Evolutionary conservation across 1,140 invertebrate genomes (phyloP).

Genomic region (Pinna nobilis): DNA sequence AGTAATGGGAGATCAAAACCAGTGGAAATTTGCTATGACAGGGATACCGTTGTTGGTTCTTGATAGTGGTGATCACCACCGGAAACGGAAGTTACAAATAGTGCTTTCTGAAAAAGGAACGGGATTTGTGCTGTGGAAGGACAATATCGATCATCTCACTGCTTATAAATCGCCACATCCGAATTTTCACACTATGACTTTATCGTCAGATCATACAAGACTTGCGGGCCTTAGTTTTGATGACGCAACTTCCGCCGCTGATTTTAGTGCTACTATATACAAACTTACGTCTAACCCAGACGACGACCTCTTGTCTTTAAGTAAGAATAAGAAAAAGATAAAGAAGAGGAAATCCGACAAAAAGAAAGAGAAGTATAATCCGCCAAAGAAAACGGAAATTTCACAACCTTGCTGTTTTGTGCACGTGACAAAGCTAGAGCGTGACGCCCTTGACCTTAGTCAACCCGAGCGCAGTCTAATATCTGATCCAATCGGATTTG

Average conservation of each 20-base stretch:
- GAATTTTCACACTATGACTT: constrained; percentile 89
- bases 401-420: constrained; percentile 91
- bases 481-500: constrained; percentile 24
- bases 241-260: constrained; percentile 82
- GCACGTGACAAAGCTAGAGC: constrained; percentile 87
- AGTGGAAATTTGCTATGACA: constrained; percentile 86
- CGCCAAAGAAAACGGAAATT: constrained; percentile 88
- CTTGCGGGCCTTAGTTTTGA: constrained; percentile 86
- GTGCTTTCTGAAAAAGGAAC: constrained; percentile 88
- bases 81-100: constrained; percentile 84
- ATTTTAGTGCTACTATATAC: constrained; percentile 82
- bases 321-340: constrained; percentile 75
- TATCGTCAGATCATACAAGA: constrained; percentile 80
- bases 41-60: constrained; percentile 88
- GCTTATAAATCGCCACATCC: constrained; percentile 78
- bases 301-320: constrained; percentile 84
- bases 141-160: constrained; percentile 83
- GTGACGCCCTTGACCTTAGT: constrained; percentile 65
- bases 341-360: constrained; percentile 72
- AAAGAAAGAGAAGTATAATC: constrained; percentile 67
- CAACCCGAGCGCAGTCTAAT: constrained; percentile 16
- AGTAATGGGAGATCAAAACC: constrained; percentile 55
- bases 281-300: constrained; percentile 85
- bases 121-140: constrained; percentile 89
- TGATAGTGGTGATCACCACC: constrained; percentile 82